phyloP scores from a whole-genome alignment of 2,888 invertebrate genomes.

The Euphydryas editha region DNA sequence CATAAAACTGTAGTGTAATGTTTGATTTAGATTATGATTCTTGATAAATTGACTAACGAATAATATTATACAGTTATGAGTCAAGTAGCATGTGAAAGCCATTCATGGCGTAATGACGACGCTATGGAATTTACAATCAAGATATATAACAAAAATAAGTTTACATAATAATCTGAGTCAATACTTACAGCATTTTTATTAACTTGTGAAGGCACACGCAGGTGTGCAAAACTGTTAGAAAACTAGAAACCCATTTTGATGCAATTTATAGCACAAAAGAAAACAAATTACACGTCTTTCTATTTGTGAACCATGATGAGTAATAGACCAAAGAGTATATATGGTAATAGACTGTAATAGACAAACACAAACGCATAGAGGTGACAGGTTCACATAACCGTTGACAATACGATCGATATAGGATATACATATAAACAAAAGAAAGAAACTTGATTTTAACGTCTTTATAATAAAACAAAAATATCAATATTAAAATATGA shows the following conservation, averaged over 20 bases:
- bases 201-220: constrained; percentile 87
- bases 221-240: constrained; percentile 86
- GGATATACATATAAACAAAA: no score
- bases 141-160: neutral
- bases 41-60: neutral
- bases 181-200: constrained; percentile 88
- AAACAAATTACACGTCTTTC: constrained; percentile 73
- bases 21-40: neutral
- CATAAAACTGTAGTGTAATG: no score
- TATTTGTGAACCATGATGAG: constrained; percentile 75
- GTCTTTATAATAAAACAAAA: no score
- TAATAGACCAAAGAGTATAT: constrained; percentile 54
- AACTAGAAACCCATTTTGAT: constrained; percentile 90
- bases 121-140: constrained; percentile 31
- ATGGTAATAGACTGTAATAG: no score
- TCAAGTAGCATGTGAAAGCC: constrained; percentile 37
- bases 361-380: no score
- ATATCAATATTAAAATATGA: no score
- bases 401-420: no score
- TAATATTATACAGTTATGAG: constrained; percentile 9
- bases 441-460: no score
- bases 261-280: constrained; percentile 79
- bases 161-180: constrained; percentile 22
- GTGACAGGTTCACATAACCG: no score
- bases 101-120: constrained; percentile 34